These are phyloP conservation scores for Phorcus lineatus DNA, from an alignment of 2,888 invertebrate genomes.

Conservation along the genomic window DNA sequence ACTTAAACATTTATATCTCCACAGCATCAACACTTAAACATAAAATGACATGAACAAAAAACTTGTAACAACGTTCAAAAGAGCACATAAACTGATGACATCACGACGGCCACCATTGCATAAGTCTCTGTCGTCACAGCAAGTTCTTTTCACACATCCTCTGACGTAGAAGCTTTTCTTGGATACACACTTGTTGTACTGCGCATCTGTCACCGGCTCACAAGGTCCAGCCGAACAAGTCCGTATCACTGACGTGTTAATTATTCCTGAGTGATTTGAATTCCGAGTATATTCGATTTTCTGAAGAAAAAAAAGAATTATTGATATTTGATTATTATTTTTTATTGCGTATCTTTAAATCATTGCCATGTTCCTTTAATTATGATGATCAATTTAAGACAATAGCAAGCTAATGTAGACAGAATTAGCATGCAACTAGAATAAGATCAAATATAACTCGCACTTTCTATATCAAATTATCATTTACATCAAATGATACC, in stretches of 20 bases:
- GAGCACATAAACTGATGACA: neutral
- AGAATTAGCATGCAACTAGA: too few relatives aligned
- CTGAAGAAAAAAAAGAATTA: neutral
- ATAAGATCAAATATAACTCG: too few relatives aligned
- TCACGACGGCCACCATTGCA: neutral
- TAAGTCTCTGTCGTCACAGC: slow-evolving; percentile 17
- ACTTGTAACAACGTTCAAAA: neutral
- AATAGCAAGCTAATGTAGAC: too few relatives aligned
- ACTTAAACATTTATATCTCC: neutral
- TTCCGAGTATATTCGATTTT: slow-evolving; percentile 12
- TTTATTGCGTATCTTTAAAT: too few relatives aligned
- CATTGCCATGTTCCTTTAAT: too few relatives aligned
- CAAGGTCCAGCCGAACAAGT: slow-evolving; percentile 11
- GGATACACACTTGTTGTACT: neutral
- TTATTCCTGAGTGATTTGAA: neutral
- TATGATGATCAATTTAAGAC: too few relatives aligned
- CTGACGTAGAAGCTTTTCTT: neutral
- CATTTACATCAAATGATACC: too few relatives aligned
- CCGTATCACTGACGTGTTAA: neutral
- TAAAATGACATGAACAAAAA: neutral
- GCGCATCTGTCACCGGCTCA: neutral
- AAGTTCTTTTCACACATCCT: slow-evolving; percentile 1
- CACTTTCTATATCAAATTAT: too few relatives aligned
- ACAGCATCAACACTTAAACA: neutral
- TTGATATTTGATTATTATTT: too few relatives aligned